A percentile compares a stretch with the other conserved stretches of the same genome.
Conservation (phyloP, 2,888 invertebrate genomes). For the Galerucella pusilla region DNA sequence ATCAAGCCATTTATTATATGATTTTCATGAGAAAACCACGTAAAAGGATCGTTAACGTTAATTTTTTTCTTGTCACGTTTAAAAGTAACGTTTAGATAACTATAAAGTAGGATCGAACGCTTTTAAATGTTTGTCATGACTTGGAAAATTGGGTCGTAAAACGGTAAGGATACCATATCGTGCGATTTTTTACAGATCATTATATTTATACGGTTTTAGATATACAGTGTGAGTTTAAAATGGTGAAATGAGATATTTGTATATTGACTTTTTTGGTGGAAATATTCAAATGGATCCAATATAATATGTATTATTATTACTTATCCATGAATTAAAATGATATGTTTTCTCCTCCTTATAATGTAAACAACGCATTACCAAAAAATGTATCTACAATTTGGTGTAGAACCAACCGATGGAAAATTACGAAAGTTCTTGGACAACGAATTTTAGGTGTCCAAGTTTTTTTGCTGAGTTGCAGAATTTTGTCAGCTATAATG, state of each 20-base stretch:
- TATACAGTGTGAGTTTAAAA: background rate
- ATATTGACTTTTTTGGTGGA: background rate
- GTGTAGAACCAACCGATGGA: too few species aligned
- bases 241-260: background rate
- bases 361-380: too few species aligned
- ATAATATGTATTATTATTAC: too few species aligned
- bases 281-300: background rate
- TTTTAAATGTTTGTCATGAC: conserved; percentile 18
- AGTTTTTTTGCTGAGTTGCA: too few species aligned
- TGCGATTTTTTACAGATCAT: conserved; percentile 3
- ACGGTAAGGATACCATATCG: conserved; percentile 18
- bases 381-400: too few species aligned
- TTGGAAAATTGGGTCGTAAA: conserved; percentile 24
- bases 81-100: conserved; percentile 19
- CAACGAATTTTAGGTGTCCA: too few species aligned
- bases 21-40: conserved; percentile 16
- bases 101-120: conserved; percentile 24
- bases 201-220: background rate
- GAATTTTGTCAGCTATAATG: too few species aligned
- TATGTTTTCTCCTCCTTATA: too few species aligned
- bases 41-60: conserved; percentile 16
- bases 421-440: too few species aligned
- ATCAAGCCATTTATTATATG: background rate
- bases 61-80: conserved; percentile 28
- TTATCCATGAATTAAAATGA: too few species aligned